These are phyloP conservation scores for Psilanteris sp. DNA, from an alignment of 1,140 invertebrate genomes.

Conservation along the genomic window DNA sequence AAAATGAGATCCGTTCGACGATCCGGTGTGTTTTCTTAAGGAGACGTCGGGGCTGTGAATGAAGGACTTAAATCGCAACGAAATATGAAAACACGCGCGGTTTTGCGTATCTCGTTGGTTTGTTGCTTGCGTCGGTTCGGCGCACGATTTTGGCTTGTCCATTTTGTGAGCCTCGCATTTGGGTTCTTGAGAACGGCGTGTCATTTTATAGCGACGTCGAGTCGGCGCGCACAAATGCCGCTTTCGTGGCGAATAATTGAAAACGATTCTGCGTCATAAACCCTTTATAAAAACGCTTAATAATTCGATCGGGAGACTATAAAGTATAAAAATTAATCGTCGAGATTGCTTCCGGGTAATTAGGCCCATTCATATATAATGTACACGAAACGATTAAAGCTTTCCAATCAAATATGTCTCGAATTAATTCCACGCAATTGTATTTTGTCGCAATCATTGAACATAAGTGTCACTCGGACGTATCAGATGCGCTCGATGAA, in stretches of 20 bases:
- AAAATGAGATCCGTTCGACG: constrained; percentile 10
- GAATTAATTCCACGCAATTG: constrained; percentile 58
- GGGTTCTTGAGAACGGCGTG: too few relatives aligned
- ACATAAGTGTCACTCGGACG: constrained; percentile 45
- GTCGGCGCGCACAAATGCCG: too few relatives aligned
- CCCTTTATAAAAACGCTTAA: constrained; percentile 18
- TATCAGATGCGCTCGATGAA: constrained; percentile 55
- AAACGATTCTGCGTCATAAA: constrained; percentile 22
- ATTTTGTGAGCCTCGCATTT: too few relatives aligned
- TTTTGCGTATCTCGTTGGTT: too few relatives aligned
- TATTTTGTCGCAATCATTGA: constrained; percentile 47
- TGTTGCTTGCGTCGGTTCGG: too few relatives aligned
- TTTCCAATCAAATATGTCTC: constrained; percentile 52
- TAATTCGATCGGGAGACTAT: constrained; percentile 15
- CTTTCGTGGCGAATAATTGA: too few relatives aligned
- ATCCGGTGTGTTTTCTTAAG: constrained; percentile 14
- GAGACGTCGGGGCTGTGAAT: constrained; percentile 10
- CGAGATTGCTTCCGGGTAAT: constrained; percentile 38
- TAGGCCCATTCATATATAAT: constrained; percentile 27
- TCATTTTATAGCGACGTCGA: background rate
- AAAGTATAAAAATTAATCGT: constrained; percentile 43
- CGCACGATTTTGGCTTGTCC: too few relatives aligned
- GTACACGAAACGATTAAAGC: constrained; percentile 26
- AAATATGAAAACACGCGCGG: too few relatives aligned
- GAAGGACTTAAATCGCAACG: too few relatives aligned